These are phyloP conservation scores for Motacilla alba DNA, from an alignment of 2,113 vertebrate genomes.

Conservation along the genomic window DNA sequence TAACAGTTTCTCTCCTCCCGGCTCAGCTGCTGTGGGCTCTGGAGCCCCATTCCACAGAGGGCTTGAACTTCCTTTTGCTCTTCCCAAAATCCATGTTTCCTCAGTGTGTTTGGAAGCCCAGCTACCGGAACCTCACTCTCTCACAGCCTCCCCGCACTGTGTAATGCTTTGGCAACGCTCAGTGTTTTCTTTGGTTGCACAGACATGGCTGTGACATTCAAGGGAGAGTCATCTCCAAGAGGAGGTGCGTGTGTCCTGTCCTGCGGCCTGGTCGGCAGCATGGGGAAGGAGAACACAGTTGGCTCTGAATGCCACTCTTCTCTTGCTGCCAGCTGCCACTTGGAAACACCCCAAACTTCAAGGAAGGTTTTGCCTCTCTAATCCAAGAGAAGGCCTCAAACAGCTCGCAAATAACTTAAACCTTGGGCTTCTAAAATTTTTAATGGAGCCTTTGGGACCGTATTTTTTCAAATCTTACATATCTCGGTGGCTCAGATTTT, in stretches of 20 bases:
- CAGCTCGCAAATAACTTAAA: neutral
- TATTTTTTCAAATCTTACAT: neutral
- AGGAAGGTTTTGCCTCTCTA: neutral
- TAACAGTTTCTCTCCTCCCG: neutral
- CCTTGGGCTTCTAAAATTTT: neutral
- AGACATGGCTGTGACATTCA: neutral
- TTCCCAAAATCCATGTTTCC: neutral
- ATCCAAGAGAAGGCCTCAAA: neutral
- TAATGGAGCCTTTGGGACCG: neutral
- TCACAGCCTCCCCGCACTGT: fast-evolving
- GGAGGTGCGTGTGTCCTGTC: fast-evolving
- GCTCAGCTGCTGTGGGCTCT: neutral
- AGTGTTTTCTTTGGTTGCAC: neutral
- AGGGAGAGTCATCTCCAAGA: neutral
- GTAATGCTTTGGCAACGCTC: neutral
- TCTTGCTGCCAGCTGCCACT: neutral
- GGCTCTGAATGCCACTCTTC: neutral
- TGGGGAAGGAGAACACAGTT: neutral
- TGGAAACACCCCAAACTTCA: neutral
- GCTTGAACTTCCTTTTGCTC: neutral
- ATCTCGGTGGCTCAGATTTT: neutral
- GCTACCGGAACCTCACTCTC: neutral
- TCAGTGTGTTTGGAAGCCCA: neutral
- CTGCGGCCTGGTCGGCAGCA: fast-evolving
- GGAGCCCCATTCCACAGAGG: neutral